These are phyloP conservation scores for Phoxinus phoxinus DNA, from an alignment of 2,113 vertebrate species.

Conservation along the genomic window DNA sequence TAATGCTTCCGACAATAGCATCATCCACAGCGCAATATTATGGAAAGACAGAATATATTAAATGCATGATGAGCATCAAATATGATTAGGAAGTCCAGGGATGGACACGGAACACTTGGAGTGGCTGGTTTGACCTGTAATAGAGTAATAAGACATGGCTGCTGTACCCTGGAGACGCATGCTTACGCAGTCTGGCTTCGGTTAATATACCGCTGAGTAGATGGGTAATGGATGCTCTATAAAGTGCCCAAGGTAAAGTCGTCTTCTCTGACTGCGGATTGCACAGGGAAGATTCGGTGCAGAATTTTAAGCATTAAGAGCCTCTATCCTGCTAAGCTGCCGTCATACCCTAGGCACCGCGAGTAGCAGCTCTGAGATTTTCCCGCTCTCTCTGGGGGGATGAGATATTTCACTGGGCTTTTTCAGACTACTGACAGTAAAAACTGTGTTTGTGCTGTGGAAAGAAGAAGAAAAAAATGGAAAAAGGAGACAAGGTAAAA, in stretches of 20 bases:
- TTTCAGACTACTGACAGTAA: constrained; percentile 44
- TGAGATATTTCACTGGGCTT: constrained; percentile 30
- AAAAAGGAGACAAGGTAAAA: background rate
- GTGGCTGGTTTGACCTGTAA: constrained; percentile 6
- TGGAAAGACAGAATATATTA: background rate
- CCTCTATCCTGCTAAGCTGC: constrained; percentile 40
- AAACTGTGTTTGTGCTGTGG: constrained; percentile 24
- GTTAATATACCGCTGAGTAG: constrained; percentile 53
- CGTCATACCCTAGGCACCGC: background rate
- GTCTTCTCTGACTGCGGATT: constrained; percentile 43
- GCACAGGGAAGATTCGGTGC: constrained; percentile 20
- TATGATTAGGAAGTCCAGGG: background rate
- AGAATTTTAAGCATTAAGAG: constrained; percentile 49
- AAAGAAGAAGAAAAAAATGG: background rate
- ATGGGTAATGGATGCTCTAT: constrained; percentile 49
- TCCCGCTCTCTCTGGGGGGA: constrained; percentile 16
- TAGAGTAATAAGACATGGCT: constrained; percentile 48
- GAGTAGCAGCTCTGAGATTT: constrained; percentile 38
- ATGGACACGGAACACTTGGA: background rate
- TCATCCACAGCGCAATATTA: background rate
- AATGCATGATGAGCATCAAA: constrained; percentile 21
- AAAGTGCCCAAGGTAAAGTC: constrained; percentile 47
- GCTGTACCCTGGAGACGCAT: constrained; percentile 33
- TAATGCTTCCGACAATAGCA: constrained; percentile 6
- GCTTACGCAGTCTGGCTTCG: constrained; percentile 46